Evolutionary conservation across 2,797 vertebrate genomes (phyloP).

Genomic region (Pithecia hirsuta): DNA sequence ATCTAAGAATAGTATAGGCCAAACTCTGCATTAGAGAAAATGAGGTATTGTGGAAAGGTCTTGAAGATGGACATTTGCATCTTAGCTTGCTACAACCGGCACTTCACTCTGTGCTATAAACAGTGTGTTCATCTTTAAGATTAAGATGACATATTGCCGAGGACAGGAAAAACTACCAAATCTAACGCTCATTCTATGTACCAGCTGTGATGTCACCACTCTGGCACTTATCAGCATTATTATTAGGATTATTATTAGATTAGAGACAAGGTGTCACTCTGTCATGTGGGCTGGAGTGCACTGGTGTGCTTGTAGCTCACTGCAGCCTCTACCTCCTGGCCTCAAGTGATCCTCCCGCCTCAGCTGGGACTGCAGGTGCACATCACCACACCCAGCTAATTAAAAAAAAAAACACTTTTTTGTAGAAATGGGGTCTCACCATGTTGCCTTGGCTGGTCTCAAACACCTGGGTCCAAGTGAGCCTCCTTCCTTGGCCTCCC

Average conservation of each 20-base stretch:
- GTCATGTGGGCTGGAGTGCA: too few relatives aligned
- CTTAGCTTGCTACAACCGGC: not conserved
- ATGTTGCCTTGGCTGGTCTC: not conserved
- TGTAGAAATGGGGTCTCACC: not conserved
- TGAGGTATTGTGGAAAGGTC: not conserved
- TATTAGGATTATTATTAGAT: too few relatives aligned
- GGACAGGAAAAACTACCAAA: not conserved
- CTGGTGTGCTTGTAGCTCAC: too few relatives aligned
- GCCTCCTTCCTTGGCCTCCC: not conserved
- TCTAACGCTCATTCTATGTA: not conserved
- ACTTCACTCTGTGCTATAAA: not conserved
- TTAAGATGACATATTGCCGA: not conserved
- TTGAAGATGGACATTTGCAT: not conserved
- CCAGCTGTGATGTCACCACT: not conserved
- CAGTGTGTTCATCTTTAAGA: not conserved
- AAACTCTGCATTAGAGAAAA: not conserved
- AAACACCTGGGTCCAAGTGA: not conserved
- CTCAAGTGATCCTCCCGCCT: not conserved
- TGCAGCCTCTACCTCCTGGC: not conserved
- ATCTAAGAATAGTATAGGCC: not conserved
- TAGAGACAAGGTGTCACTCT: too few relatives aligned
- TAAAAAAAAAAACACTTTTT: rapidly evolving
- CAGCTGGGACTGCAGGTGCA: not conserved
- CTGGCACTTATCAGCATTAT: not conserved
- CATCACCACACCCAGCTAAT: not conserved